A percentile compares a stretch with the other conserved stretches of the same genome.
Conservation (phyloP, 2,888 invertebrate species). For the Nudaria mundana region DNA sequence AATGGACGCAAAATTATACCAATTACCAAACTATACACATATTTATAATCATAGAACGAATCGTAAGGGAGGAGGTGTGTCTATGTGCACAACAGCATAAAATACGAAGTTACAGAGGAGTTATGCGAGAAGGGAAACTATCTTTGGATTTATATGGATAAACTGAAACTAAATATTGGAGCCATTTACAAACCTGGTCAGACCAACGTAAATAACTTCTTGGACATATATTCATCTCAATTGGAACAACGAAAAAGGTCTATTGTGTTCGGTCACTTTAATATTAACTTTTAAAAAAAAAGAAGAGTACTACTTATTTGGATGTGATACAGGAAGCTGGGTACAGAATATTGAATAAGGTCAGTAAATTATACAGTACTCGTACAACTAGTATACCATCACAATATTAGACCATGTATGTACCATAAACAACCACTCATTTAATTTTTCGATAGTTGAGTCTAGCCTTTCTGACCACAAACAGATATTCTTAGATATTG, state of each 20-base stretch:
- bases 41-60: neutral
- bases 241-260: too few relatives aligned
- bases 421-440: neutral
- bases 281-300: too few relatives aligned
- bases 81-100: neutral
- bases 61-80: neutral
- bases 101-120: neutral
- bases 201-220: too few relatives aligned
- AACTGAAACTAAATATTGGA: neutral
- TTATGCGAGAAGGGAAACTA: neutral
- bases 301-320: too few relatives aligned
- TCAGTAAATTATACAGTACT: neutral
- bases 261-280: too few relatives aligned
- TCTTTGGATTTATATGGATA: neutral
- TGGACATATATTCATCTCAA: too few relatives aligned
- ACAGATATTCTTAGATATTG: neutral
- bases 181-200: neutral
- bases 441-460: neutral
- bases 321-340: too few relatives aligned
- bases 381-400: neutral
- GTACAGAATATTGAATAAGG: too few relatives aligned
- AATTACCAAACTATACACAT: neutral
- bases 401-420: neutral
- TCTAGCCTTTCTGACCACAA: neutral
- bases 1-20: neutral